phyloP scores from a whole-genome alignment of 2,797 vertebrate genomes.

The Intellagama lesueurii region DNA sequence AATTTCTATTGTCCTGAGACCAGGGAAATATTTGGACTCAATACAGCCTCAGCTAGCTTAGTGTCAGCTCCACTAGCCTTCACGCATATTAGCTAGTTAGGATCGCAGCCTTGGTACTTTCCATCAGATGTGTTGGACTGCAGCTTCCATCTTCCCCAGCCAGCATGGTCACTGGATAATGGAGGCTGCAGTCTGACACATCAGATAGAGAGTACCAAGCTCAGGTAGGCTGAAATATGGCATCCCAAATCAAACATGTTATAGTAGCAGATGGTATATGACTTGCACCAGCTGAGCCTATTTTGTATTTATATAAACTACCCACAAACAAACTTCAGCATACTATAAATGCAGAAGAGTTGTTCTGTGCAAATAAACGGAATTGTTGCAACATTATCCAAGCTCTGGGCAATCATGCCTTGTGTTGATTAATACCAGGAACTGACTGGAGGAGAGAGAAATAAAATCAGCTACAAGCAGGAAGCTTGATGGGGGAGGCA shows the following conservation, averaged over 20 bases:
- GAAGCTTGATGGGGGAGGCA: constrained; percentile 3
- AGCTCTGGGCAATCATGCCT: not conserved
- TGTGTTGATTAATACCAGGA: constrained; percentile 3
- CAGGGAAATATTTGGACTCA: too few relatives aligned
- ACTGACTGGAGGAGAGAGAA: not conserved
- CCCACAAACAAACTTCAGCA: not conserved
- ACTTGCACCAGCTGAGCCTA: not conserved
- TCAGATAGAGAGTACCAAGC: not conserved
- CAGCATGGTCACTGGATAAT: too few relatives aligned
- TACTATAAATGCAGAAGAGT: not conserved
- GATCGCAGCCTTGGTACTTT: not conserved
- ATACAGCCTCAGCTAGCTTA: too few relatives aligned
- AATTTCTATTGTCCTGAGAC: too few relatives aligned
- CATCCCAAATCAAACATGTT: not conserved
- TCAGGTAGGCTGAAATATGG: not conserved
- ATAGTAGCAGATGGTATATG: not conserved
- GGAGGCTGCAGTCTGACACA: not conserved
- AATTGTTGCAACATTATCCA: not conserved
- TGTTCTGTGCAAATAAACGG: not conserved
- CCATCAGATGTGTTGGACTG: not conserved
- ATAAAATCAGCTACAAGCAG: not conserved
- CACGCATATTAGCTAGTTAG: too few relatives aligned
- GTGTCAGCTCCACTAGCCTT: too few relatives aligned
- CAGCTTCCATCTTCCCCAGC: not conserved
- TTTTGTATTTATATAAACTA: not conserved